These are phyloP conservation scores for Ctenoplectra terminalis DNA, from an alignment of 1,140 invertebrate species.

Conservation along the genomic window DNA sequence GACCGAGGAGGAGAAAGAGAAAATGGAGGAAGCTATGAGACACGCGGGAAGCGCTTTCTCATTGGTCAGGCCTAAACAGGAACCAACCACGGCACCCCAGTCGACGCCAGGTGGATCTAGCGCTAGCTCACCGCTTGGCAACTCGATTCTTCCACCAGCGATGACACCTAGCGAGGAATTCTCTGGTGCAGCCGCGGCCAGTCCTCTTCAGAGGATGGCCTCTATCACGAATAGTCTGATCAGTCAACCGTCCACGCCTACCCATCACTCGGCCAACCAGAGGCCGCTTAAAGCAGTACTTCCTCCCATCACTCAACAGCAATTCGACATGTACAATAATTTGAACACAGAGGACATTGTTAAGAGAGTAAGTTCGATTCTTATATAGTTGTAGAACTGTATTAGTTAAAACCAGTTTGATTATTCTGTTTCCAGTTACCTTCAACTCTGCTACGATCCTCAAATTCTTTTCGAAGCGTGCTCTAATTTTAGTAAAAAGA, in stretches of 20 bases:
- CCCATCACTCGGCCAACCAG: slow-evolving; percentile 91
- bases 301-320: slow-evolving; percentile 98
- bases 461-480: too few relatives aligned
- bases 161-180: slow-evolving; percentile 91
- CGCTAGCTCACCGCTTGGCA: slow-evolving; percentile 90
- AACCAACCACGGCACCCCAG: slow-evolving; percentile 86
- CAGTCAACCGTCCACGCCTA: slow-evolving; percentile 93
- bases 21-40: slow-evolving; percentile 88
- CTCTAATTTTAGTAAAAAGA: too few relatives aligned
- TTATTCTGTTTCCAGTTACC: too few relatives aligned
- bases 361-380: slow-evolving; percentile 87
- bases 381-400: too few relatives aligned
- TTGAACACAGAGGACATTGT: slow-evolving; percentile 99
- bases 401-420: too few relatives aligned
- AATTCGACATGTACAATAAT: slow-evolving; percentile 99
- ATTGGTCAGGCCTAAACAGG: slow-evolving; percentile 90
- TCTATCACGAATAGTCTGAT: slow-evolving; percentile 98
- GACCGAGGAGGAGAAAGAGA: slow-evolving; percentile 86
- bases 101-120: slow-evolving; percentile 85
- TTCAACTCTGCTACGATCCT: too few relatives aligned
- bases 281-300: slow-evolving; percentile 97
- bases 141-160: slow-evolving; percentile 91
- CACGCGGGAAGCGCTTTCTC: slow-evolving; percentile 93
- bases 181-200: slow-evolving; percentile 90
- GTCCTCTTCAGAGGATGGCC: slow-evolving; percentile 97